Percentiles rank a stretch among this genome's conserved stretches.
phyloP scores from a whole-genome alignment of 1,140 invertebrate genomes.

The Drosophila ambigua region DNA sequence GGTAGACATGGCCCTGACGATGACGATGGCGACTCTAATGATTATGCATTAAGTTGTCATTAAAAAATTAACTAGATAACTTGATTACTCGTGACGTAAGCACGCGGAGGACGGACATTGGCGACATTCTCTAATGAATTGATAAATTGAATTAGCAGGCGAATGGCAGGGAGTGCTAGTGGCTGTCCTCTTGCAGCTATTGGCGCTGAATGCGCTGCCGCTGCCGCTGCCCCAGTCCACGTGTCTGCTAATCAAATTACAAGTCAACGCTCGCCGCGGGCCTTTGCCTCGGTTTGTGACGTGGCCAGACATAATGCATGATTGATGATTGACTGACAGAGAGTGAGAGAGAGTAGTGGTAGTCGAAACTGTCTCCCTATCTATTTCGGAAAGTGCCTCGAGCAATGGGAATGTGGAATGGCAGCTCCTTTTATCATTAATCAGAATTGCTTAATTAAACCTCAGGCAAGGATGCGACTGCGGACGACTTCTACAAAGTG shows the following conservation, averaged over 20 bases:
- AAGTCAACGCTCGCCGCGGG: conserved; percentile 56
- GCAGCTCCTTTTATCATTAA: conserved; percentile 47
- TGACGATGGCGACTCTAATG: conserved; percentile 52
- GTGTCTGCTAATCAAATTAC: conserved; percentile 67
- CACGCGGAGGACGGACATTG: neutral
- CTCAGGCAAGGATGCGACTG: conserved; percentile 21
- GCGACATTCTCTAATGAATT: conserved; percentile 71
- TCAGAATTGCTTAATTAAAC: conserved; percentile 62
- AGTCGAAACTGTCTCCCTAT: too few relatives aligned
- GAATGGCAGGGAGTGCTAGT: too few relatives aligned
- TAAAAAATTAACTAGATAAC: conserved; percentile 74
- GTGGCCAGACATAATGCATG: conserved; percentile 61
- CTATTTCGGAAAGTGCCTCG: too few relatives aligned
- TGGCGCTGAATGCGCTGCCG: too few relatives aligned
- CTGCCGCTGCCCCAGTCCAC: neutral
- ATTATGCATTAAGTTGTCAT: conserved; percentile 76
- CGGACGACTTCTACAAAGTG: conserved; percentile 42
- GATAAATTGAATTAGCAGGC: conserved; percentile 71
- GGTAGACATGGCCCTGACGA: neutral
- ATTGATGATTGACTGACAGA: conserved; percentile 58
- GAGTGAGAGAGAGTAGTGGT: too few relatives aligned
- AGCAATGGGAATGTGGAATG: conserved; percentile 11
- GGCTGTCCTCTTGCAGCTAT: too few relatives aligned
- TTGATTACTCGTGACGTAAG: conserved; percentile 69
- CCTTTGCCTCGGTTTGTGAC: conserved; percentile 19